phyloP scores from a whole-genome alignment of 23 tunicate genomes.

The Styela clava region DNA sequence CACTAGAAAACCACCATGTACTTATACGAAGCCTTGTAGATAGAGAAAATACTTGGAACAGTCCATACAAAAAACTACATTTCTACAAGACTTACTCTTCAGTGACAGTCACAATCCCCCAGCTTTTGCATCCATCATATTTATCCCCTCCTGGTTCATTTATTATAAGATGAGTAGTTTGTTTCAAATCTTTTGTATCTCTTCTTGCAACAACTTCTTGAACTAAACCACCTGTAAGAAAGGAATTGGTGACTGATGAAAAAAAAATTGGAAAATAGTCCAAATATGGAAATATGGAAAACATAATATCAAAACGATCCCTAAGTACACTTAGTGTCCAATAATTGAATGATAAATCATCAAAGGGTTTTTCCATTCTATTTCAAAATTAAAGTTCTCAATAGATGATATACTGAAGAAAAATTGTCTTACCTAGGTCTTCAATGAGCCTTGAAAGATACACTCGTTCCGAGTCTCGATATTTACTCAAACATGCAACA shows the following conservation, averaged over 20 bases:
- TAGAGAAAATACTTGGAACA: too few relatives aligned
- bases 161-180: constrained; percentile 75
- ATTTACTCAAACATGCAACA: constrained; percentile 66
- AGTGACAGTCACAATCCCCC: constrained; percentile 73
- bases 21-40: too few relatives aligned
- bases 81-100: constrained; percentile 47
- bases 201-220: constrained; percentile 70
- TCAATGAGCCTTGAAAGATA: constrained; percentile 42
- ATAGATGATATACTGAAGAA: too few relatives aligned
- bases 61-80: too few relatives aligned
- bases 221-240: constrained; percentile 46
- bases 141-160: constrained; percentile 74
- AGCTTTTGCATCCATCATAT: constrained; percentile 62
- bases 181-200: constrained; percentile 30
- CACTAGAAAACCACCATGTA: too few relatives aligned
- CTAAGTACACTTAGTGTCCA: too few relatives aligned
- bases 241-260: background rate
- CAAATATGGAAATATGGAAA: background rate
- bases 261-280: background rate
- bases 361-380: too few relatives aligned
- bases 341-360: too few relatives aligned
- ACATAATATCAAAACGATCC: background rate
- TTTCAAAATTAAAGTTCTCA: too few relatives aligned
- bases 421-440: constrained; percentile 54
- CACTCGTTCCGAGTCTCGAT: constrained; percentile 52